Evolutionary conservation across 2,113 vertebrate species (phyloP), one percentile per base, ranked within the genome.

Genomic region (Chamaetylas fuelleborni): DNA sequence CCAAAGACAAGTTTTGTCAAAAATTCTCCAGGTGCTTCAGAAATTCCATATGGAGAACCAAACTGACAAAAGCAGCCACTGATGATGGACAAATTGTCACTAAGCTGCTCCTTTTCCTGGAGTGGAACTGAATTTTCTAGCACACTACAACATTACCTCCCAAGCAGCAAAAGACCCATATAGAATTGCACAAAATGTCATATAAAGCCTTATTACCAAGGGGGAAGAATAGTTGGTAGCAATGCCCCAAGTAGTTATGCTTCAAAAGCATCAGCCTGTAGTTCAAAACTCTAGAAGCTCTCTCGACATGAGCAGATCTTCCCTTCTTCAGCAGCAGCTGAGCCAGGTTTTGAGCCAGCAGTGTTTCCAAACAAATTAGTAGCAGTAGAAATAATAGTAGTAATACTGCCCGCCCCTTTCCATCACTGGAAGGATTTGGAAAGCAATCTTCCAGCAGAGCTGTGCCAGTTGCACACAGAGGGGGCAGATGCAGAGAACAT

Each of bases 401-500:
- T 29, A 78, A 47, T 79, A 24, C n/a, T n/a, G 14, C 36, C 34
- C 7, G 0, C 11, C 33, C 8, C 54, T 74, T 36, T 61, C 45
- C 18, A 45, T 42, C 54, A 65, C 45, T 58, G 45, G 54, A 89
- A 88, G 38, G 50, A 53, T 88, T 84, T 76, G 81, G 42, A 36
- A 76, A 83, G 84, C n/a, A 72, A 34, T 90, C 90, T 93, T 57
- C 58, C 77, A 86, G 67, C 45, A 62, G 84, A 73, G 36, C 72
- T 69, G 60, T 87, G 76, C 78, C 80, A 81, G 73, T 88, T 42
- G 43, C 79, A 80, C 53, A 24, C 73, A 38, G 71, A 91, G 88
- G 8, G 3, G 95, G 86, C 87, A 67, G 94, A 72, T 81, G 88
- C 62, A 83, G 64, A 71, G 58, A 76, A 71, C 77, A 88, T 93